Evolutionary conservation across 2,113 vertebrate species (phyloP), one percentile per base, ranked within the genome.

Genomic region (Chionodraco myersi): DNA sequence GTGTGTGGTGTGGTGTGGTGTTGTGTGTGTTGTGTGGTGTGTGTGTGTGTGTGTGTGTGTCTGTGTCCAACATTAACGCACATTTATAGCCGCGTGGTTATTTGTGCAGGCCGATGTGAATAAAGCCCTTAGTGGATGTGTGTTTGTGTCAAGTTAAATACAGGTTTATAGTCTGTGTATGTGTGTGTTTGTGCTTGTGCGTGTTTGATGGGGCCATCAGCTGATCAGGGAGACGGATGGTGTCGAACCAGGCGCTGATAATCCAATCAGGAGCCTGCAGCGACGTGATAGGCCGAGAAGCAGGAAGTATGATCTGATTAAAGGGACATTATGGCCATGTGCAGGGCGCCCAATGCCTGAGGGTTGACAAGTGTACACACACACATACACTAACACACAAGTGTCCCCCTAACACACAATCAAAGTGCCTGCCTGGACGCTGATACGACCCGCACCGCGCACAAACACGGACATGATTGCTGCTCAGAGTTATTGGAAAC

Each of bases 291-390:
- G 96, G 97, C 97, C 93, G 93, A 91, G 96, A 96, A 97, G 96
- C 96, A 94, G 96, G 96, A 97, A 97, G 96, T 96, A 97, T 93
- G 92, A 99, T 98, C 95, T 96, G 97, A 98, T 98, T 97, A 96
- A 96, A 89, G 94, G 95, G 95, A 96, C 96, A 97, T 97, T 97
- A 98, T 93, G 95, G 96, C 96, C 95, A 95, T 96, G 97, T 95
- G 95, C 94, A 96, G 96, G 93, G 96, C 93, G 93, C 95, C 95
- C 79, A 81, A 47, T 72, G 90, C 93, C 91, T 83, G 77, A 34
- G 89, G 93, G 90, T 73, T 92, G 90, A 91, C 89, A 92, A 90
- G 90, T 89, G 90, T 71, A 78, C 53, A 48, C 77, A 69, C 52
- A 79, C 77, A 58, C 53, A 6, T 30, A 30, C 58, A 66, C 63